Percentiles rank a stretch among this genome's conserved stretches.
phyloP scores from a whole-genome alignment of 2,797 vertebrate species.

The Aphelocoma californica region DNA sequence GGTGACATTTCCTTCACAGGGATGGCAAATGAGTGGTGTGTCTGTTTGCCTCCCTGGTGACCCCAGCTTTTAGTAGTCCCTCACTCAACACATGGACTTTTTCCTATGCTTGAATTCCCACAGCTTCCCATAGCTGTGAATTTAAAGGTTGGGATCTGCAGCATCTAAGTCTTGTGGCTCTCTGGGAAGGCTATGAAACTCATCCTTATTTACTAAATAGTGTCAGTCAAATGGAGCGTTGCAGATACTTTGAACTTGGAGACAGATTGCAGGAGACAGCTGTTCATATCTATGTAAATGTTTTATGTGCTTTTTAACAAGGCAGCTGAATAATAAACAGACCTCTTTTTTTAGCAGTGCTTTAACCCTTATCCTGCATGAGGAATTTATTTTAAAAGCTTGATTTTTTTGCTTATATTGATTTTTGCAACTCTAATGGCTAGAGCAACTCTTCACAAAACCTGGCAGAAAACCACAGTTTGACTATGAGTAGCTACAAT shows the following conservation, averaged over 20 bases:
- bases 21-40: fast-evolving
- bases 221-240: not conserved
- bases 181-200: not conserved
- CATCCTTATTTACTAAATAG: not conserved
- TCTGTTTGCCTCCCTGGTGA: not conserved
- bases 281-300: not conserved
- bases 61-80: not conserved
- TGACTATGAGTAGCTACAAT: not conserved
- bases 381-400: not conserved
- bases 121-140: not conserved
- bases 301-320: slow-evolving; percentile 10
- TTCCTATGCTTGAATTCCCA: not conserved
- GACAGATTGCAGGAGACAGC: not conserved
- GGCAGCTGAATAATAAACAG: slow-evolving; percentile 8
- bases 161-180: not conserved
- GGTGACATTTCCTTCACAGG: not conserved
- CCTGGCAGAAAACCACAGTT: not conserved
- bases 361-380: slow-evolving; percentile 1
- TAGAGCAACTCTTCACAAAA: not conserved
- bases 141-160: not conserved
- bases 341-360: not conserved
- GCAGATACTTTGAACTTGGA: not conserved
- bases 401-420: not conserved
- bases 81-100: not conserved
- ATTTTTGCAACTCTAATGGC: not conserved